These are phyloP conservation scores for Orthosia gracilis DNA, from an alignment of 2,888 invertebrate genomes.

Conservation along the genomic window DNA sequence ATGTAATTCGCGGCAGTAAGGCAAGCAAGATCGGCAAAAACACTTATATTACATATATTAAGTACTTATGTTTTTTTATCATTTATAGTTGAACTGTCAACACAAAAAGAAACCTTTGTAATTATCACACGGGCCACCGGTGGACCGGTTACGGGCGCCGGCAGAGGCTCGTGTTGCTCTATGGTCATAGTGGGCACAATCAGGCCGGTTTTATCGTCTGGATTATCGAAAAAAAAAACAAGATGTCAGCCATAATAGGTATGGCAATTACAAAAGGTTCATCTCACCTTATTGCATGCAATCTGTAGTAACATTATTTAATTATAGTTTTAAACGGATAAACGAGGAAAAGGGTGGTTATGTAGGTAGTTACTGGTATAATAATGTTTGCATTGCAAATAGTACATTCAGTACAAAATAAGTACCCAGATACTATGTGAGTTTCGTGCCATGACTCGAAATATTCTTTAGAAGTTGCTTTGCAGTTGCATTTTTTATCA, in stretches of 20 bases:
- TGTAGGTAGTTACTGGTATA: background rate
- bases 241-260: slow-evolving; percentile 2
- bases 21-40: too few relatives aligned
- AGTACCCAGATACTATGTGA: background rate
- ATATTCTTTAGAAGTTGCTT: background rate
- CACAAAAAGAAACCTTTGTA: too few relatives aligned
- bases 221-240: slow-evolving; percentile 4
- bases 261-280: slow-evolving; percentile 27
- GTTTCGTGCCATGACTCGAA: background rate
- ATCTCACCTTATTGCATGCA: slow-evolving; percentile 21
- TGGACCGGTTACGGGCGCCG: too few relatives aligned
- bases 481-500: too few relatives aligned
- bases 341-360: slow-evolving; percentile 4
- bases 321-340: slow-evolving; percentile 18
- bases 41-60: too few relatives aligned
- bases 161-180: too few relatives aligned
- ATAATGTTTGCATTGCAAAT: slow-evolving; percentile 10
- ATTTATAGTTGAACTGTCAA: too few relatives aligned
- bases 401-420: background rate
- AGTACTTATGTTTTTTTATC: too few relatives aligned
- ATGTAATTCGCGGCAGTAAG: too few relatives aligned
- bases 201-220: too few relatives aligned
- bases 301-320: background rate
- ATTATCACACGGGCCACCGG: too few relatives aligned
- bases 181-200: too few relatives aligned